Evolutionary conservation across 2,113 vertebrate genomes (phyloP).

Genomic region (Scopus umbretta): DNA sequence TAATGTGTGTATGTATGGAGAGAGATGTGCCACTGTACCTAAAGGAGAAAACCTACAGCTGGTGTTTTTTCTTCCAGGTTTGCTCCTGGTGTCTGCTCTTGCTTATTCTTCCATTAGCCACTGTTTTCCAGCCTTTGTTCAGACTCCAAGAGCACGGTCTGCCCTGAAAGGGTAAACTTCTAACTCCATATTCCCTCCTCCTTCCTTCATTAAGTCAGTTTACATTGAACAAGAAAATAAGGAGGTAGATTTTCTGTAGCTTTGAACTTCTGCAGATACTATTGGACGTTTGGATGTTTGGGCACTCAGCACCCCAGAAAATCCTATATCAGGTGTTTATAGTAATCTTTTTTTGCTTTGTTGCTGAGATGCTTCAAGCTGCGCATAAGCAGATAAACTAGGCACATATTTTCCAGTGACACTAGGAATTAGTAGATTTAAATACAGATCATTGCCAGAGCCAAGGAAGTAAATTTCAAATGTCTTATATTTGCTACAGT

Average conservation of each 20-base stretch:
- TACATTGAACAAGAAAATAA: not conserved
- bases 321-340: not conserved
- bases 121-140: not conserved
- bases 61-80: not conserved
- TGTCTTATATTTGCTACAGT: not conserved
- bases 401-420: not conserved
- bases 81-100: not conserved
- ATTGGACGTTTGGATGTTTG: not conserved
- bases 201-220: not conserved
- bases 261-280: not conserved
- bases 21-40: not conserved
- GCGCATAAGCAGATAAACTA: not conserved
- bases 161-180: not conserved
- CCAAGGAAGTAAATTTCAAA: not conserved
- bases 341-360: not conserved
- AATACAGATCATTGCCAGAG: not conserved
- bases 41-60: not conserved
- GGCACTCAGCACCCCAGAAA: not conserved
- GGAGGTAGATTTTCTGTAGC: not conserved
- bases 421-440: constrained; percentile 20
- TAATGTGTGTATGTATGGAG: not conserved
- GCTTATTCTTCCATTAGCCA: not conserved
- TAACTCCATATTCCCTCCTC: not conserved
- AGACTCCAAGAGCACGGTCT: not conserved
- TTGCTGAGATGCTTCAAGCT: not conserved